Percentiles rank a stretch among this genome's conserved stretches.
phyloP scores from a whole-genome alignment of 2,888 invertebrate genomes.

The Xanthia icteritia region DNA sequence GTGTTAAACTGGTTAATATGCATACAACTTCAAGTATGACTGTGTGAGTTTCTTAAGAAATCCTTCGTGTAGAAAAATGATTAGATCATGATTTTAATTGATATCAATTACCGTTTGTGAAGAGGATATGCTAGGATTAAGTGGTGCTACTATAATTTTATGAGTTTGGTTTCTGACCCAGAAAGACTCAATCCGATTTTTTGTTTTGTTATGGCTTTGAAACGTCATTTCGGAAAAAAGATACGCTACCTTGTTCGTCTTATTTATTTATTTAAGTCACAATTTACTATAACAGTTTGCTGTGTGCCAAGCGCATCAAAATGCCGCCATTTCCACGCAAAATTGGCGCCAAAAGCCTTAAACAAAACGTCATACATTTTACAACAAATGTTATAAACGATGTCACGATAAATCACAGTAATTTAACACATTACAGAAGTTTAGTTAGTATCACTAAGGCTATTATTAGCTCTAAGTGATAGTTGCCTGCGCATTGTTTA shows the following conservation, averaged over 20 bases:
- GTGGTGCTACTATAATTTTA: neutral
- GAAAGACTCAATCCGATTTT: neutral
- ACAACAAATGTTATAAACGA: neutral
- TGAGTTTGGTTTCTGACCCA: neutral
- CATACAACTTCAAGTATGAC: conserved; percentile 4
- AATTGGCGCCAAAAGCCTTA: neutral
- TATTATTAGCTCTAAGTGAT: conserved; percentile 7
- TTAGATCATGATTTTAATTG: conserved; percentile 41
- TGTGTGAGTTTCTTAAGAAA: conserved; percentile 19
- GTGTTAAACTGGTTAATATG: conserved; percentile 9
- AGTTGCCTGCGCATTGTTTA: conserved; percentile 9
- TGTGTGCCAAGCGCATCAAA: neutral
- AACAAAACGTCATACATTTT: neutral
- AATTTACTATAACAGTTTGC: neutral
- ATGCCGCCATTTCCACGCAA: neutral
- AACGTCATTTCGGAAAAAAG: neutral
- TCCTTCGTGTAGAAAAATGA: conserved; percentile 28
- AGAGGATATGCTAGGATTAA: neutral
- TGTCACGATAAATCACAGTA: conserved; percentile 11
- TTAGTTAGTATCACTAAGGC: neutral
- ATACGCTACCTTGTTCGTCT: neutral
- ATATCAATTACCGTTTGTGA: neutral
- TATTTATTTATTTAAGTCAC: neutral
- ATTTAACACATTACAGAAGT: neutral
- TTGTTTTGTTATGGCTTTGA: neutral